Base-by-base conservation (phyloP, 1,140 invertebrate genomes). In the Anoplophora glabripennis region DNA sequence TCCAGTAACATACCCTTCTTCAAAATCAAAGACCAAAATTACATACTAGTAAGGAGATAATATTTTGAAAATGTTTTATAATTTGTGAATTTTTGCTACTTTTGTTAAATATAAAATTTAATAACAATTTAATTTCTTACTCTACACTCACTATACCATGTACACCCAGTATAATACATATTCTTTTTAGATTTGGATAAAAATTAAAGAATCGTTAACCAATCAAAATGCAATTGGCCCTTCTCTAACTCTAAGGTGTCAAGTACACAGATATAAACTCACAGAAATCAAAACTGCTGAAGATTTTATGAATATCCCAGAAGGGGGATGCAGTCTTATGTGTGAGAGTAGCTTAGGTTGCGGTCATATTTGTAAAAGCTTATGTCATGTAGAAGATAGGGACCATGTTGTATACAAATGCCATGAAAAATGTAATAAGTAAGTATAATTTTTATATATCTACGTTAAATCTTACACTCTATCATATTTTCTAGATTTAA, bases 291-390 rank as follows among this genome's bases (percentile, higher is more conserved):
- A 56, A 37, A 65, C 48, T 15, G 49, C 42, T 11, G 52, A 71
- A 28, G 79, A 82, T 64, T 82, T 81, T 66, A n/a, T 69, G 4
- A 74, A 75, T 34, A 73, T 77, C 10, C 72, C 78, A 0, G 79
- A 82, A 72, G 81, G 81, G 2, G 80, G 80, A 9, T 83, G 81
- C 60, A 49, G 70, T n/a, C 36, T 68, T 28, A 69, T 73, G 49
- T 83, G 80, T 61, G 70, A 71, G 46, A 69, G 48, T 5, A 57
- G 63, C 14, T 60, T 82, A 18, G 44, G 38, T 1, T 86, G 84
- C 67, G 78, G 78, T 3, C 85, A 86, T 65, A 53, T 52, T 14
- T 86, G 85, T 67, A 75, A 76, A 15, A 76, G 74, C 18, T 53
- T 82, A 5, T 84, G 83, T 52, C 82, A 84, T 59, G 70, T 76